Evolutionary conservation across 2,113 vertebrate species (phyloP).

Genomic region (Neotoma lepida): DNA sequence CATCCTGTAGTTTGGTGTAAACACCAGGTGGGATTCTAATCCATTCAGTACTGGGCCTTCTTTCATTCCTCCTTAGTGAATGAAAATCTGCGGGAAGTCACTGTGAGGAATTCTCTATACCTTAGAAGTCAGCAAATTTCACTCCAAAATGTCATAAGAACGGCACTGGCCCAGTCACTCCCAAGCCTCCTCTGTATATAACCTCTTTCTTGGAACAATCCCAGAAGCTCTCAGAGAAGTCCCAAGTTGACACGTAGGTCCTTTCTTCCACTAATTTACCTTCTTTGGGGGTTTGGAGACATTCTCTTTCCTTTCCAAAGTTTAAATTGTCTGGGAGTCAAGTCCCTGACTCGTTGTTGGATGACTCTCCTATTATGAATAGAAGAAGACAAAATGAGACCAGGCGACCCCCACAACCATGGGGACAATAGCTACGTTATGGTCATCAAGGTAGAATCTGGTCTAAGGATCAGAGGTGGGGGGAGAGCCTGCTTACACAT

Average conservation of each 20-base stretch:
- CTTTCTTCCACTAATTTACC: background rate
- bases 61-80: conserved; percentile 50
- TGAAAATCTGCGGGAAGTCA: conserved; percentile 64
- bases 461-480: background rate
- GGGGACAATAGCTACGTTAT: background rate
- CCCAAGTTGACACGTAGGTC: background rate
- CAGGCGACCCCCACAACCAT: background rate
- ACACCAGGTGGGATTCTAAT: conserved; percentile 77
- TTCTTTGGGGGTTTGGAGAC: background rate
- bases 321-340: background rate
- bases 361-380: background rate
- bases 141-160: conserved; percentile 33
- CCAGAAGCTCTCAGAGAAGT: conserved; percentile 5
- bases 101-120: conserved; percentile 46
- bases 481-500: background rate
- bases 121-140: conserved; percentile 18
- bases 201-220: background rate
- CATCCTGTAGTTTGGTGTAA: conserved; percentile 73
- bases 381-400: background rate
- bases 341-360: background rate
- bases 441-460: background rate
- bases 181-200: background rate
- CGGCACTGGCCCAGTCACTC: background rate
- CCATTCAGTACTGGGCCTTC: conserved; percentile 43
- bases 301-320: background rate